Percentiles rank a stretch among this genome's conserved stretches.
phyloP scores from a whole-genome alignment of 1,140 invertebrate species.

The Cyphomyrmex costatus region DNA sequence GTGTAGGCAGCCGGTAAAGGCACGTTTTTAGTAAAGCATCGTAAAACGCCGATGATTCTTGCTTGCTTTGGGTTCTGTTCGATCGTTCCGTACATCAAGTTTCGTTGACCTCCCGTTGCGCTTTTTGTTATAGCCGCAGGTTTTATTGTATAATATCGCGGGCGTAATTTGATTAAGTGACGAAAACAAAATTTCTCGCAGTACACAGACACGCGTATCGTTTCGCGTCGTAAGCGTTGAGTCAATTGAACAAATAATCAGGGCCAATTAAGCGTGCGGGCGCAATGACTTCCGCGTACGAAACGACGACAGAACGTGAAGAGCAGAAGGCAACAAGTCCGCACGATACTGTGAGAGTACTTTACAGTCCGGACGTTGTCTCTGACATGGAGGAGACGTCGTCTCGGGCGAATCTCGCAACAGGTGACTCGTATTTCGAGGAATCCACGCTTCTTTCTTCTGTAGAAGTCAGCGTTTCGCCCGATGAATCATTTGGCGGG shows the following conservation, averaged over 20 bases:
- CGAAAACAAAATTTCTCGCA: background rate
- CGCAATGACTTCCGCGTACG: constrained; percentile 70
- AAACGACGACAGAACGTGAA: constrained; percentile 35
- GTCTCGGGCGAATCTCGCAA: constrained; percentile 1
- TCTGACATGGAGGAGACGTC: background rate
- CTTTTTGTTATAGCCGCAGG: background rate
- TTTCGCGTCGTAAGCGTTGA: background rate
- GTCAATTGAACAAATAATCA: constrained; percentile 51
- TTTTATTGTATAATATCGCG: background rate
- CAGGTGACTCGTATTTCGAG: constrained; percentile 20
- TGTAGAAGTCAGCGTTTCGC: background rate
- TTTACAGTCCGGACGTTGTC: no score
- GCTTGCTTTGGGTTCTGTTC: background rate
- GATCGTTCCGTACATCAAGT: background rate
- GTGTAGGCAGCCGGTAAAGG: constrained; percentile 19
- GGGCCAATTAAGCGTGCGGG: constrained; percentile 41
- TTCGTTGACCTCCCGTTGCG: background rate
- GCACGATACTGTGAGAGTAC: constrained; percentile 4
- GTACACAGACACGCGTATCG: background rate
- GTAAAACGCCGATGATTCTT: constrained; percentile 17
- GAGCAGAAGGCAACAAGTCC: constrained; percentile 26
- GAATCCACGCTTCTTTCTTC: background rate
- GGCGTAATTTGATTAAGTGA: background rate
- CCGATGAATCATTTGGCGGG: constrained; percentile 2
- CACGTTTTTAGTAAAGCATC: constrained; percentile 36